Base-by-base conservation (phyloP, 2,113 vertebrate genomes). In the Alces alces region DNA sequence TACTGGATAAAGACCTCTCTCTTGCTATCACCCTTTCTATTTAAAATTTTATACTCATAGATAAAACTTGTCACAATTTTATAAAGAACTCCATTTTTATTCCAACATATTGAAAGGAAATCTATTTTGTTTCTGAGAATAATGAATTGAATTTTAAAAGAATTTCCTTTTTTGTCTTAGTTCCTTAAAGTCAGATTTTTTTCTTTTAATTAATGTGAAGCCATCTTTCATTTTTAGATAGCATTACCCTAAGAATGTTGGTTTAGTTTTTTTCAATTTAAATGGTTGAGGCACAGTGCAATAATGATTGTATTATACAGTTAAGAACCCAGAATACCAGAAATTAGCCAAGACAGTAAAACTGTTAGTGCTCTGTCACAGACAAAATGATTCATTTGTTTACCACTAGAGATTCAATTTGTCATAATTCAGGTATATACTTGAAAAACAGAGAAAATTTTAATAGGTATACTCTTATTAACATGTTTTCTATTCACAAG, bases 61-160 rank as follows among this genome's bases (percentile, higher is more conserved):
- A 97, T 98, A 97, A 97, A 97, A 98, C 94, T 97, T 96, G 84
- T 90, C 94, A 95, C 80, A 76, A 95, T 83, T 96, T 92, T 96
- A 93, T 10, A 96, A 97, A 96, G 88, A 96, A 95, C 82, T 96
- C 82, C 85, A 91, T 94, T 97, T 98, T 96, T 96, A 98, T 97
- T 97, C 66, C 43, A 95, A 70, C 21, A 60, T 14, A 16, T 90
- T 96, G 90, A 97, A 96, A 98, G 84, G 92, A 97, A 97, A 98
- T 97, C 89, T 82, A 97, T 95, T 96, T 97, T 97, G 90, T 96
- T 96, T 93, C 97, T 79, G 84, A 95, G 78, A 97, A 97, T 97
- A 96, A 96, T 94, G 86, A 96, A 92, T 89, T 88, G 87, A 96
- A 97, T 95, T 52, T 66, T 88, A 79, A 96, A 96, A 95, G 60